These are phyloP conservation scores for Zonitis immaculata DNA, from an alignment of 2,888 invertebrate genomes.

Conservation along the genomic window DNA sequence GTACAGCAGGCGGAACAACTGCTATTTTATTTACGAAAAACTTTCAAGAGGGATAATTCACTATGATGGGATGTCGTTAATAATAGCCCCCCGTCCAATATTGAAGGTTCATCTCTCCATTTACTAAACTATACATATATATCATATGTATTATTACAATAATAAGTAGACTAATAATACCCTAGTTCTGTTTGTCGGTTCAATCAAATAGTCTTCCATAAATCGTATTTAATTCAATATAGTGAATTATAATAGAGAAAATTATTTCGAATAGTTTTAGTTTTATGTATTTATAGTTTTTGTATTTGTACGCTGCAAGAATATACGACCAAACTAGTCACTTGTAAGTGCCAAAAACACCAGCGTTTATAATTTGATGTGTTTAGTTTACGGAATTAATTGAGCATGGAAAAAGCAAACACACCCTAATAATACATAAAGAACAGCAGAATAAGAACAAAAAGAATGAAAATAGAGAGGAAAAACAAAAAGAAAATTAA, in stretches of 20 bases:
- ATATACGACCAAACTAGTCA: not conserved
- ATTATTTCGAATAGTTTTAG: no score
- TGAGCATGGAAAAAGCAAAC: conserved; percentile 4
- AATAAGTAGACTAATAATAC: not conserved
- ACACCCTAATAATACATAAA: not conserved
- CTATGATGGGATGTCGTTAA: not conserved
- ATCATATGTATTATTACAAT: not conserved
- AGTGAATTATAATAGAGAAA: no score
- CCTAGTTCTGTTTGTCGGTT: not conserved
- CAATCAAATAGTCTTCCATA: not conserved
- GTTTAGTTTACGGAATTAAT: conserved; percentile 10
- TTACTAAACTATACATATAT: not conserved
- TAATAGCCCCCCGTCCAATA: not conserved
- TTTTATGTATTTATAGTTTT: no score
- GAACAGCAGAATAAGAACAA: not conserved
- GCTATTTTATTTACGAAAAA: conserved; percentile 35
- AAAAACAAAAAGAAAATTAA: conserved; percentile 16
- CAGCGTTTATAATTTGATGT: conserved; percentile 6
- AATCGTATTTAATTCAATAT: not conserved
- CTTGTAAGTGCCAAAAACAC: conserved; percentile 9
- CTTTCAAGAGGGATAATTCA: conserved; percentile 21
- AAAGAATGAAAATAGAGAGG: not conserved
- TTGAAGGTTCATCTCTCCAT: not conserved
- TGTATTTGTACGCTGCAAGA: not conserved
- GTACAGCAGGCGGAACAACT: conserved; percentile 29